Conservation (phyloP, 2,888 invertebrate species). For the Ophraella communa region DNA sequence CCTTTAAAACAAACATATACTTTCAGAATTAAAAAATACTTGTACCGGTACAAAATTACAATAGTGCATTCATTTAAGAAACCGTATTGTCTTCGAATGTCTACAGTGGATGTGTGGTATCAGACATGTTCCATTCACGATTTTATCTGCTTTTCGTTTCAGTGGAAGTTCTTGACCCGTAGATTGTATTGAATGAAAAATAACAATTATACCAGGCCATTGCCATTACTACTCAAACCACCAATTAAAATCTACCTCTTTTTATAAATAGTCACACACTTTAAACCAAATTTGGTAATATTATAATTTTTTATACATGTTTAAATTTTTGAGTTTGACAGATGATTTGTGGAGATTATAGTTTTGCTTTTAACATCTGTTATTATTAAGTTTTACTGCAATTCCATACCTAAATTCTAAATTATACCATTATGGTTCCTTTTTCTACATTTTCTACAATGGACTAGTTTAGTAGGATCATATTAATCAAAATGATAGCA, state of each 20-base stretch:
- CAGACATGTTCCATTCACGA: neutral
- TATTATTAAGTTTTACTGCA: too few species aligned
- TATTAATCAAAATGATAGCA: too few species aligned
- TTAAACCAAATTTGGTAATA: too few species aligned
- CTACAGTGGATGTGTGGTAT: neutral
- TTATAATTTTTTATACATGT: too few species aligned
- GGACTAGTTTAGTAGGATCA: too few species aligned
- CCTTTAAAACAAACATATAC: neutral
- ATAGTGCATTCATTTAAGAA: neutral
- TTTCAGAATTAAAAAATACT: neutral
- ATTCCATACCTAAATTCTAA: too few species aligned
- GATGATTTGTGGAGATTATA: too few species aligned
- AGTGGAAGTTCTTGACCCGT: neutral
- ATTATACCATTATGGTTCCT: too few species aligned
- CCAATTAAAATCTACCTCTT: too few species aligned
- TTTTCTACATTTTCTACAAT: too few species aligned
- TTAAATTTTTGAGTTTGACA: too few species aligned
- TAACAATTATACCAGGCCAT: neutral
- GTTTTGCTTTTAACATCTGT: too few species aligned
- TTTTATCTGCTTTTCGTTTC: slow-evolving; percentile 5
- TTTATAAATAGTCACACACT: neutral
- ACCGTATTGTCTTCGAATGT: neutral
- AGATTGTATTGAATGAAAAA: neutral
- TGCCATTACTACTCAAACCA: neutral
- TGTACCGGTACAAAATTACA: neutral